Evolutionary conservation across 2,888 invertebrate species (phyloP), one percentile per base, ranked within the genome.

Genomic region (Rhingia campestris): DNA sequence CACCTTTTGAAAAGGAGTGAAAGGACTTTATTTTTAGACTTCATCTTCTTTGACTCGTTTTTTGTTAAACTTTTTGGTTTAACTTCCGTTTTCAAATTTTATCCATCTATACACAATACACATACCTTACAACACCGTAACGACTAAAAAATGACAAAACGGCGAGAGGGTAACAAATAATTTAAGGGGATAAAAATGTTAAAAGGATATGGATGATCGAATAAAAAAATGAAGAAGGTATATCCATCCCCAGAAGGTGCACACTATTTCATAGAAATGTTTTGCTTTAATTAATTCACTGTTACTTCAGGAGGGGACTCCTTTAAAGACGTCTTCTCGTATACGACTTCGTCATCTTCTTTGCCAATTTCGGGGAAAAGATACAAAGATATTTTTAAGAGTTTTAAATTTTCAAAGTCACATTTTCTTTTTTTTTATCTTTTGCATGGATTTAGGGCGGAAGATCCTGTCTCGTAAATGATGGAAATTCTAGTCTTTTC

Each of bases 271-370:
- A 80, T 80, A 69, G 80, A 80, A 84, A 84, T 84, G 80, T 84
- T 80, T 84, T 84, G 84, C 84, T 84, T 84, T 80, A 84, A 84
- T 84, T 84, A 84, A 80, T 80, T 80, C 76, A 59, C 70, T 66
- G 76, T 66, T 70, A 59, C 81, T 76, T 76, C 41, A 43, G 53
- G 64, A 72, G 22, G 22, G 22, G 53, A 58, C 64, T 37, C 45
- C 37, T 67, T 66, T 59, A 67, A 67, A 53, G 43, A 45, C 47
- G 35, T 67, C 45, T 66, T 9, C 59, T 80, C 51, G 39, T 53
- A 7, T 73, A 22, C 43, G 67, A 53, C 47, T 70, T 73, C 9
- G 66, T 58, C 54, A 63, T 45, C 43, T 64, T 72, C 53, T 66
- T 35, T 47, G 58, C 63, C 30, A 59, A 69, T 59, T 72, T 53